Percentiles rank a stretch among this genome's conserved stretches.
Conservation (phyloP, 2,113 vertebrate species). For the Eleginops maclovinus region DNA sequence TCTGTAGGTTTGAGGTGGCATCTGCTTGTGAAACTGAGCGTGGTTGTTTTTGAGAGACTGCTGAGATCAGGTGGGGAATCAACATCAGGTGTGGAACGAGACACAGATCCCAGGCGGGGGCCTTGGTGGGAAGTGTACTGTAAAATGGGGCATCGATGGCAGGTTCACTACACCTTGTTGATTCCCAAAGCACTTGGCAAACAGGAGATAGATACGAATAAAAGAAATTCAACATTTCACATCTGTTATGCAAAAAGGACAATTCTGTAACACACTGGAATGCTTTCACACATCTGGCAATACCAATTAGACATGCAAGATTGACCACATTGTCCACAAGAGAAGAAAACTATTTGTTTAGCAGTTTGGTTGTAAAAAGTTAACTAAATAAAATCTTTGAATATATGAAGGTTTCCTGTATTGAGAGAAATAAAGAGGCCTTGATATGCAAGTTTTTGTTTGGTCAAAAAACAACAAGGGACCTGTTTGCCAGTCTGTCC, state of each 20-base stretch:
- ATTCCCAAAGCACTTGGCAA: constrained; percentile 42
- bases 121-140: constrained; percentile 59
- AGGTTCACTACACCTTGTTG: constrained; percentile 63
- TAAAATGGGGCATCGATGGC: constrained; percentile 50
- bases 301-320: constrained; percentile 70
- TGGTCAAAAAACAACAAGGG: background rate
- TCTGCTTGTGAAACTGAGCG: constrained; percentile 64
- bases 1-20: constrained; percentile 36
- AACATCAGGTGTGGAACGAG: constrained; percentile 74
- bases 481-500: too few species aligned
- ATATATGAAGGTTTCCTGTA: background rate
- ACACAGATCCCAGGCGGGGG: constrained; percentile 51
- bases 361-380: constrained; percentile 44
- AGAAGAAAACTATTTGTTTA: constrained; percentile 55
- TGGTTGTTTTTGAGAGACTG: constrained; percentile 51
- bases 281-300: constrained; percentile 74
- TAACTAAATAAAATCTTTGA: background rate
- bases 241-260: constrained; percentile 65
- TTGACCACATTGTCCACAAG: constrained; percentile 39
- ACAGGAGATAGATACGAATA: constrained; percentile 26
- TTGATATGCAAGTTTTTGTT: background rate
- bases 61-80: constrained; percentile 59
- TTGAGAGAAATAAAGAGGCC: background rate
- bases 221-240: constrained; percentile 32
- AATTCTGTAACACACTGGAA: constrained; percentile 55